Percentiles rank a stretch among this genome's conserved stretches.
These are phyloP conservation scores for Ascidia mentula DNA, from an alignment of 23 tunicate species.

Conservation along the genomic window DNA sequence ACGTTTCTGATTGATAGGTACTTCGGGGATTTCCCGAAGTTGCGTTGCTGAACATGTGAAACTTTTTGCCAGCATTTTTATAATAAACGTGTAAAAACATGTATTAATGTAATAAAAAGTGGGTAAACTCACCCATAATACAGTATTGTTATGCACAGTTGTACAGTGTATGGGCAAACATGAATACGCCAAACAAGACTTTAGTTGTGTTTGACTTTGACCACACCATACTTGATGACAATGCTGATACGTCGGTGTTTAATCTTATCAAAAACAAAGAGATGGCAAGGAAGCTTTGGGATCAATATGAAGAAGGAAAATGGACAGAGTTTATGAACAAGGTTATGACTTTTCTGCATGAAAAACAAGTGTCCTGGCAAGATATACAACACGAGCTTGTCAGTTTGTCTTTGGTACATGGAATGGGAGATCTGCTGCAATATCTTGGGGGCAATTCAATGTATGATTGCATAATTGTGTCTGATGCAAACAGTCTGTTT, in stretches of 20 bases:
- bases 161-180: no score
- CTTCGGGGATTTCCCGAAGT: no score
- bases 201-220: slow-evolving; percentile 65
- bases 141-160: no score
- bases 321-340: slow-evolving; percentile 66
- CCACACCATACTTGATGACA: slow-evolving; percentile 45
- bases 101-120: no score
- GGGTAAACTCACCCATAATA: no score
- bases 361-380: neutral
- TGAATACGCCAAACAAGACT: slow-evolving; percentile 13
- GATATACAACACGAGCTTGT: neutral
- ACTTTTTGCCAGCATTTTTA: no score
- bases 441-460: neutral
- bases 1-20: no score
- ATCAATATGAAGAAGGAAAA: slow-evolving; percentile 27
- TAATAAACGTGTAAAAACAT: no score
- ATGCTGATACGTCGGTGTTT: slow-evolving; percentile 38
- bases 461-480: slow-evolving; percentile 64
- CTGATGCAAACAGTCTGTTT: slow-evolving; percentile 55
- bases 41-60: no score
- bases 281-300: slow-evolving; percentile 5
- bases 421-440: slow-evolving; percentile 25
- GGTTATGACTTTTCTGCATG: slow-evolving; percentile 23
- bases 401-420: slow-evolving; percentile 22
- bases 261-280: slow-evolving; percentile 27